phyloP scores from a whole-genome alignment of 2,797 vertebrate genomes.

The Phoxinus dragarum region DNA sequence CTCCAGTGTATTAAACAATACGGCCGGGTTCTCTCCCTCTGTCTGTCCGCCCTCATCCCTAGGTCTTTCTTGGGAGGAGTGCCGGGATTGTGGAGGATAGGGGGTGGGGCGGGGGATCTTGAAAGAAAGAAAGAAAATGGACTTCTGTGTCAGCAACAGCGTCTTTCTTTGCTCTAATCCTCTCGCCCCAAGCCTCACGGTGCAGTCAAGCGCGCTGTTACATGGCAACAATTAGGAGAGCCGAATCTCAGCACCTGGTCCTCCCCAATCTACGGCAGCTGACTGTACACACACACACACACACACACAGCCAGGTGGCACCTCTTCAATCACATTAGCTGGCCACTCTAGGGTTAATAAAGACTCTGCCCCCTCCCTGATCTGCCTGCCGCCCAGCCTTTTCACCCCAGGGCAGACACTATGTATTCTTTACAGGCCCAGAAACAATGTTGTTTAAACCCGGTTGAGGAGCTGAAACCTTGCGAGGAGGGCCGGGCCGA shows the following conservation, averaged over 20 bases:
- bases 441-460: slow-evolving; percentile 82
- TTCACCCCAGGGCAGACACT: slow-evolving; percentile 66
- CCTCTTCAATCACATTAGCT: slow-evolving; percentile 86
- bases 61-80: slow-evolving; percentile 24
- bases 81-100: slow-evolving; percentile 21
- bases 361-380: slow-evolving; percentile 68
- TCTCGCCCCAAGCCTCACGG: slow-evolving; percentile 77
- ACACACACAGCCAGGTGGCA: slow-evolving; percentile 83
- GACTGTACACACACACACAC: slow-evolving; percentile 69
- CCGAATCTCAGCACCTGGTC: slow-evolving; percentile 84
- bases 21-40: slow-evolving; percentile 47
- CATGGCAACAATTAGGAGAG: slow-evolving; percentile 82
- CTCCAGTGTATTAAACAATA: slow-evolving; percentile 56
- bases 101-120: slow-evolving; percentile 35
- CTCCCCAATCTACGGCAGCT: slow-evolving; percentile 81
- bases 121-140: slow-evolving; percentile 71
- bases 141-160: slow-evolving; percentile 76
- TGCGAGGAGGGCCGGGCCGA: slow-evolving; percentile 52
- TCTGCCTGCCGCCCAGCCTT: slow-evolving; percentile 52
- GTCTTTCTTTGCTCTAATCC: slow-evolving; percentile 70
- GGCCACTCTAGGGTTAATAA: slow-evolving; percentile 88
- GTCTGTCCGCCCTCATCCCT: slow-evolving; percentile 38
- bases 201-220: slow-evolving; percentile 83
- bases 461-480: slow-evolving; percentile 80
- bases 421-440: slow-evolving; percentile 77